These are phyloP conservation scores for Nomia melanderi DNA, from an alignment of 1,140 invertebrate species.

Conservation along the genomic window DNA sequence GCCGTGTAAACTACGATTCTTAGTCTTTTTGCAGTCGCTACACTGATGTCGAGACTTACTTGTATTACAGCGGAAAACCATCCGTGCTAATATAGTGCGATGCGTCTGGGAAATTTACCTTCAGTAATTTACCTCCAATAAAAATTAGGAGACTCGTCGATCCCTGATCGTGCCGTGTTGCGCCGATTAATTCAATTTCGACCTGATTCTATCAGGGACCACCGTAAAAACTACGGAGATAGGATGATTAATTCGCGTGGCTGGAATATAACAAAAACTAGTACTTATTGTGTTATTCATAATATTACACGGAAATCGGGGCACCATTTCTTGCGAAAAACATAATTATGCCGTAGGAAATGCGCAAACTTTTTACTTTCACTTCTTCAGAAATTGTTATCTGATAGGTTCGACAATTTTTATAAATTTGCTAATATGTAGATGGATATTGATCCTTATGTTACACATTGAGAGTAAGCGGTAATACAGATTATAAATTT, in stretches of 20 bases:
- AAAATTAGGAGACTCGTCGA: neutral
- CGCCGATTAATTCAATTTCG: neutral
- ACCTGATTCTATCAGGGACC: neutral
- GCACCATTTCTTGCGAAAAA: neutral
- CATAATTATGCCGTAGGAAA: neutral
- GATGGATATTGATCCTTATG: too few species aligned
- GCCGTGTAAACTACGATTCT: too few species aligned
- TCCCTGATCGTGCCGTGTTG: neutral
- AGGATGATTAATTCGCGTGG: neutral
- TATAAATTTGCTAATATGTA: neutral
- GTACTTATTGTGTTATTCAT: constrained; percentile 2
- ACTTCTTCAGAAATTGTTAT: neutral
- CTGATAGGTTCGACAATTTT: neutral
- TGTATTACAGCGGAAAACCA: neutral
- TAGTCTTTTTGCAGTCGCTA: too few species aligned
- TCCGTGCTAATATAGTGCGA: neutral
- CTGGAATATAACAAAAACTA: neutral
- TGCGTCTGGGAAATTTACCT: neutral
- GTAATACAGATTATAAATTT: too few species aligned
- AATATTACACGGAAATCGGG: neutral
- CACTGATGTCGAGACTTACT: too few species aligned
- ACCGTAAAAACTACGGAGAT: neutral
- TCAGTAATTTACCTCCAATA: neutral
- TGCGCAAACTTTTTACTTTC: neutral
- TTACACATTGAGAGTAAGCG: too few species aligned